Percentiles rank a stretch among this genome's conserved stretches.
Evolutionary conservation across 2,888 invertebrate genomes (phyloP).

Genomic region (Andrena camellia): DNA sequence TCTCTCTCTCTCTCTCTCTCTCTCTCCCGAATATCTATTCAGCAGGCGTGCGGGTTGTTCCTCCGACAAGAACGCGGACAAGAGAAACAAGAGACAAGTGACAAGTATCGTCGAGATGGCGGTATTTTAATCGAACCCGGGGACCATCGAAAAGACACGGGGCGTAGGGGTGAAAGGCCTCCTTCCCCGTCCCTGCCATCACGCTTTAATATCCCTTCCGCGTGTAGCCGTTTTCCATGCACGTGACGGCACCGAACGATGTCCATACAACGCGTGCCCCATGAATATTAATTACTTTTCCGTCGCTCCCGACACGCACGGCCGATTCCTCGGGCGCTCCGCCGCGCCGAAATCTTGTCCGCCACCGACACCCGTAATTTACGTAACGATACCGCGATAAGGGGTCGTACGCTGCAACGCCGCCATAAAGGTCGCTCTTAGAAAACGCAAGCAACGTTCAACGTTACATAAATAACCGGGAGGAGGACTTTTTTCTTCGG

Average conservation of each 20-base stretch:
- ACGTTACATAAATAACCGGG: conserved; percentile 29
- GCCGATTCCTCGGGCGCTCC: conserved; percentile 26
- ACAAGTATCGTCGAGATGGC: neutral
- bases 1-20: neutral
- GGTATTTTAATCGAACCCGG: conserved; percentile 35
- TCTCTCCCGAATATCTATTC: conserved; percentile 38
- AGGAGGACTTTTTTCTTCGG: neutral
- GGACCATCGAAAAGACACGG: conserved; percentile 34
- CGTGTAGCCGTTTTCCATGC: conserved; percentile 68
- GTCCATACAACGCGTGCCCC: conserved; percentile 40
- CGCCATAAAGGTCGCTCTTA: neutral
- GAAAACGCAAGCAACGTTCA: neutral
- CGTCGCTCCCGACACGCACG: neutral
- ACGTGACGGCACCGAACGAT: conserved; percentile 66
- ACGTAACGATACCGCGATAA: conserved; percentile 35
- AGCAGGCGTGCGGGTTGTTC: conserved; percentile 1
- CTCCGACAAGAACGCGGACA: neutral
- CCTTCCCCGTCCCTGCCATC: neutral
- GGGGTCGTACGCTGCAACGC: neutral
- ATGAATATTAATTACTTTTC: conserved; percentile 61
- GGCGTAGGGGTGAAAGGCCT: conserved; percentile 37
- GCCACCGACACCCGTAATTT: conserved; percentile 26
- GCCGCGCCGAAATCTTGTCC: conserved; percentile 17
- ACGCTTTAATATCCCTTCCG: conserved; percentile 59
- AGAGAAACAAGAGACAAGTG: conserved; percentile 1